phyloP scores from a whole-genome alignment of 2,888 invertebrate genomes.

The Caenorhabditis japonica region DNA sequence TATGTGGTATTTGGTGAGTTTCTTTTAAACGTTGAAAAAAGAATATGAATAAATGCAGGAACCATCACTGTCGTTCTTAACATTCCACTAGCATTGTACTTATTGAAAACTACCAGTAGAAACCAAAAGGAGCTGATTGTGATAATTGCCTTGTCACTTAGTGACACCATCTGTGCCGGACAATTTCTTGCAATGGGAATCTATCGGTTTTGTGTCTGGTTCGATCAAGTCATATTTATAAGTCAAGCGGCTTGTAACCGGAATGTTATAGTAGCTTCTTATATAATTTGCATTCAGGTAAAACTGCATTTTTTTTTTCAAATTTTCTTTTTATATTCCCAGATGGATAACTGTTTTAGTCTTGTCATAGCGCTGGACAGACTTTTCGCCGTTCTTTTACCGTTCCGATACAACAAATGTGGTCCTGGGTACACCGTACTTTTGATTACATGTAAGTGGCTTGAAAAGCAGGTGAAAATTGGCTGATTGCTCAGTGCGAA shows the following conservation, averaged over 20 bases:
- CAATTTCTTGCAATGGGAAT: constrained; percentile 46
- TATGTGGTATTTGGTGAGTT: constrained; percentile 32
- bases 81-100: constrained; percentile 27
- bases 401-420: constrained; percentile 26
- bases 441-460: constrained; percentile 22
- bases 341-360: constrained; percentile 43
- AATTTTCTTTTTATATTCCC: too few relatives aligned
- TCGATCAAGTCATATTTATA: constrained; percentile 28
- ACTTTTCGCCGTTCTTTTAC: constrained; percentile 31
- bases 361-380: constrained; percentile 26
- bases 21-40: not conserved
- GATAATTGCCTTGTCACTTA: constrained; percentile 29
- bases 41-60: constrained; percentile 10
- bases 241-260: constrained; percentile 32
- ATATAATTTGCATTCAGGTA: constrained; percentile 42
- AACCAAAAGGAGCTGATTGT: constrained; percentile 49
- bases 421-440: constrained; percentile 28
- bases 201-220: constrained; percentile 34
- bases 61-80: constrained; percentile 30
- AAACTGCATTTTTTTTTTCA: not conserved
- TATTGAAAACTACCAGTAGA: constrained; percentile 33
- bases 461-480: too few relatives aligned
- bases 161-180: constrained; percentile 32
- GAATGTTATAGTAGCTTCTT: constrained; percentile 28
- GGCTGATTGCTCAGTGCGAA: too few relatives aligned